Evolutionary conservation across 2,888 invertebrate species (phyloP).

Genomic region (Ceratothoa steindachneri): DNA sequence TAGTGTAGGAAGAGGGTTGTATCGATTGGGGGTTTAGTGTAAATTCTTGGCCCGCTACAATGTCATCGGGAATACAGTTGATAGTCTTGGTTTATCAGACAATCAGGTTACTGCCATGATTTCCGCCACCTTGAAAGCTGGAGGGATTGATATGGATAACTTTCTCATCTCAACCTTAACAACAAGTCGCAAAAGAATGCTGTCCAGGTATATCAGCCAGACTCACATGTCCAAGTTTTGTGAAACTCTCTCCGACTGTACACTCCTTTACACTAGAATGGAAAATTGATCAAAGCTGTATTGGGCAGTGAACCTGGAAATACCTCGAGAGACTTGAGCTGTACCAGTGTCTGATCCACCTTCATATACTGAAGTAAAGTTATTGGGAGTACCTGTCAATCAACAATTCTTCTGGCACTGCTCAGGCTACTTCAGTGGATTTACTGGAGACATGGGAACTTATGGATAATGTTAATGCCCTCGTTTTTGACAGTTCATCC

Average conservation of each 20-base stretch:
- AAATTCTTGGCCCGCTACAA: too few species aligned
- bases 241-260: not conserved
- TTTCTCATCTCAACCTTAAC: conserved; percentile 3
- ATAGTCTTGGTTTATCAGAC: not conserved
- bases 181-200: not conserved
- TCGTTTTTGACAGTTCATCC: not conserved
- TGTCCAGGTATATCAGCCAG: not conserved
- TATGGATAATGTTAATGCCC: not conserved
- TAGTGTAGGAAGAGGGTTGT: too few species aligned
- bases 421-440: not conserved
- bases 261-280: not conserved
- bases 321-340: not conserved
- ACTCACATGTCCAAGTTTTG: not conserved
- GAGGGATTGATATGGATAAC: not conserved
- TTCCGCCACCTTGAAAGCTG: conserved; percentile 5
- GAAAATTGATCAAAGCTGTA: not conserved
- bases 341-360: not conserved
- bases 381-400: not conserved
- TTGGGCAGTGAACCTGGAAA: not conserved
- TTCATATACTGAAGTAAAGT: not conserved
- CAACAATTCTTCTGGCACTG: not conserved
- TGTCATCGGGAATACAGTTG: not conserved
- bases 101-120: not conserved
- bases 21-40: too few species aligned
- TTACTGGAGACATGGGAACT: not conserved